Base-by-base conservation (phyloP, 2,888 invertebrate genomes). In the Nipponacmea schrenckii region DNA sequence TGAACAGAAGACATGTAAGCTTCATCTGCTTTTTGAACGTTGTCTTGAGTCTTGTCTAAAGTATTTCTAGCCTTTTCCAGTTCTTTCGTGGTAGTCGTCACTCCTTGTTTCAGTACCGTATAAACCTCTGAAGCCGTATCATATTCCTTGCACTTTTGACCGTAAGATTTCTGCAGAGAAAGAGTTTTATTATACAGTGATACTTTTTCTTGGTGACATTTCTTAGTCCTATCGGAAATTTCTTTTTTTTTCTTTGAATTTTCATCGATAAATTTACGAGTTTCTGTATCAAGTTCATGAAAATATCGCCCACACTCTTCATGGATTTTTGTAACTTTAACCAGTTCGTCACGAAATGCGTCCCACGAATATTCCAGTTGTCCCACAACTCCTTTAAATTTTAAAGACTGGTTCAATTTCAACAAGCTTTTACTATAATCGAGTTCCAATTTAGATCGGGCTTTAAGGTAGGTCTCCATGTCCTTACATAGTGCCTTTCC, bases 1-100 rank as follows among this genome's bases (percentile, higher is more conserved):
- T 67, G 50, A 1, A 77, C 72, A 8, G 68, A 72, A 66, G 46
- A 50, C 27, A 64, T 74, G 62, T 77, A 77, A 14, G 69, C 48
- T 5, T 24, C 15, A 48, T 69, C 72, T 69, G 72, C 31, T 50
- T 65, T 70, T 17, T 20, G 27, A 24, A 46, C 64, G n/a, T 64
- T 48, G 12, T 69, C 69, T 8, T 24, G 26, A 64, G 46, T 15
- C 48, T 69, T 69, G 1, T 69, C 69, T 48, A n/a, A 48, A 26
- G 26, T 46, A 2, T 46, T n/a, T 46, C 31, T 63, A 17, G 64
- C 68, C 67, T 71, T 71, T 12, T 71, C 71, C 7, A 71, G 44
- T 3, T 71, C 71, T 17, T 67, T 67, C 2, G 45, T 14, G 2
- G 71, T 64, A 14, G 63, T 15, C 5, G 71, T 71, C 24, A 71